Base-by-base conservation (phyloP, 1,140 invertebrate genomes). In the Drosophila trapezifrons region DNA sequence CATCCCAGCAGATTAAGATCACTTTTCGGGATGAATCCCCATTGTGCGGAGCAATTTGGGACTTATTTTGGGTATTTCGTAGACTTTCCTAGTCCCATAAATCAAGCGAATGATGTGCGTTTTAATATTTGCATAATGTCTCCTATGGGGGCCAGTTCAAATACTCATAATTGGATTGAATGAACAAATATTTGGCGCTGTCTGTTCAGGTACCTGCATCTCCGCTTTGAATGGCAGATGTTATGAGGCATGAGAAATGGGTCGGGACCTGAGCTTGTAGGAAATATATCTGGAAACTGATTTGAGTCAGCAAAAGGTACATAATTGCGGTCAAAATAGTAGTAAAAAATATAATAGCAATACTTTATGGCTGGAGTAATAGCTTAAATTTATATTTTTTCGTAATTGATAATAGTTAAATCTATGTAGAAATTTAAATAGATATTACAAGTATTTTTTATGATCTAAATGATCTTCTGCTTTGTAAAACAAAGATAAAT, bases 71-170 rank as follows among this genome's bases (percentile, higher is more conserved):
- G 17, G 17, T 25, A 29, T 38, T 42, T 47, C 18, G 18, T 32
- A 15, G 45, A 59, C 15, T 46, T 37, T 64, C 29, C 45, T 12
- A 47, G 29, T 20, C 25, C 45, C 43, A 56, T 64, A 49, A 70
- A 62, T 80, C 78, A 76, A 46, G 18, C 25, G 37, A 43, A 59
- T 65, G 47, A 63, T 64, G 37, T 54, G 43, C 54, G 27, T 62
- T 58, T 67, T 59, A 55, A 54, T 71, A 85, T 80, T 84, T 85
- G 38, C 38, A 75, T 22, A 58, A 25, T 27, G 22, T 65, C 63
- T 40, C 12, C 32, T 35, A 10, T 6, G 49, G 64, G 64, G 43
- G 10, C n/a, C 32, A 29, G 52, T 32, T n/a, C 32, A 69, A 47
- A 57, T 35, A 54, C 43, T 49, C 32, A 54, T 73, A 63, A 73